Base-by-base conservation (phyloP, 2,797 vertebrate genomes). In the Malacoctenus gilli region DNA sequence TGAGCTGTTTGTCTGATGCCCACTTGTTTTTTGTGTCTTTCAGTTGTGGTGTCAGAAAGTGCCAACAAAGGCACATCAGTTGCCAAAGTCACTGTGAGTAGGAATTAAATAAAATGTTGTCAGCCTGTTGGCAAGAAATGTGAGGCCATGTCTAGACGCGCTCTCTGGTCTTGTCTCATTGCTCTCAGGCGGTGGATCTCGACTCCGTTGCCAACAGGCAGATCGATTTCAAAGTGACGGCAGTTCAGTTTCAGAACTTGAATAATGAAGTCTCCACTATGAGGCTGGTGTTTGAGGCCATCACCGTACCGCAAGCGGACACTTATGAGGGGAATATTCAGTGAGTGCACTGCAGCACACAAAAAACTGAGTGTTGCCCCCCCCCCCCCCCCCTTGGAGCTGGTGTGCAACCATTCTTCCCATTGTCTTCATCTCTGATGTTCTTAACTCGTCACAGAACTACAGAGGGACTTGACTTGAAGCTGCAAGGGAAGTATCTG, bases 41-140 rank as follows among this genome's bases (percentile, higher is more conserved):
- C 56, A 99, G 97, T 97, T 61, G 90, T 97, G 74, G 91, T 99
- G 41, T 91, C 94, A 0, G 97, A 98, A 74, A 76, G 69, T n/a
- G 84, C 94, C 40, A 77, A 80, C 2, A 68, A 73, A 55, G 86
- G 68, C 32, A 91, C 92, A 37, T 85, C 91, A 13, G 94, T 98
- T 37, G 95, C 93, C 38, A 52, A 15, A 0, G 93, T 97, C 71
- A 85, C 53, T 23, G 92, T 93, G 66, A 92, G 92, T 91, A 82
- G 4, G 3, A 49, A 15, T 38, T 11, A 28, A 55, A 52, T 47
- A 5, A 31, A 14, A 21, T 2, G 25, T 28, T 28, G 25, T 54
- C 4, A 41, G 5, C 12, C 25, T 19, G 3, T 34, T 8, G 3
- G 21, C 10, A 5, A 51, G 1, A 25, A 1, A 37, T 22, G 5